A percentile compares a stretch with the other conserved stretches of the same genome.
phyloP scores from a whole-genome alignment of 2,888 invertebrate species.

The Pheosia gnoma region DNA sequence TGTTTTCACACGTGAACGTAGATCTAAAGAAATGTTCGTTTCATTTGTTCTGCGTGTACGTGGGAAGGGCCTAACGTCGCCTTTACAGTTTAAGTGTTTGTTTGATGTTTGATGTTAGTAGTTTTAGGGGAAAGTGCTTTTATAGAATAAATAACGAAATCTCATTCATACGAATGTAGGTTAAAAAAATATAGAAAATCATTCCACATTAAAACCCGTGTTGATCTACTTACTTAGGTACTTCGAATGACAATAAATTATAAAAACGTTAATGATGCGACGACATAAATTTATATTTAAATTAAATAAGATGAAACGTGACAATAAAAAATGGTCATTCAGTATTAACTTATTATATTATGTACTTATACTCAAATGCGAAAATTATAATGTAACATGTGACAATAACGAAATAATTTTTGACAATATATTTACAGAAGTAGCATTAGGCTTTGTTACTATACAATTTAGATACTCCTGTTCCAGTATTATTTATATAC shows the following conservation, averaged over 20 bases:
- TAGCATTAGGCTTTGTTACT: slow-evolving; percentile 39
- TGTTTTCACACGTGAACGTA: slow-evolving; percentile 16
- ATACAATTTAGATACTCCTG: slow-evolving; percentile 33
- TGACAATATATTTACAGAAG: slow-evolving; percentile 53
- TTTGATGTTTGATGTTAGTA: slow-evolving; percentile 81
- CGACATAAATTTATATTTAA: slow-evolving; percentile 23
- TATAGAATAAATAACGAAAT: slow-evolving; percentile 59
- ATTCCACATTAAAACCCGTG: slow-evolving; percentile 15
- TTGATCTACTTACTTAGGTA: slow-evolving; percentile 12
- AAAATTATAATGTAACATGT: slow-evolving; percentile 12
- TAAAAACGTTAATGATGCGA: slow-evolving; percentile 20
- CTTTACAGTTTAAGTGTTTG: slow-evolving; percentile 51
- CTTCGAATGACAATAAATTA: slow-evolving; percentile 35
- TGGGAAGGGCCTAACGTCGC: slow-evolving; percentile 12
- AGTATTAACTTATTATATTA: slow-evolving; percentile 1
- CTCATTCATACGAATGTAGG: slow-evolving; percentile 45
- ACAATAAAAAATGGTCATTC: slow-evolving; percentile 11
- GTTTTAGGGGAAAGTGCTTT: slow-evolving; percentile 77
- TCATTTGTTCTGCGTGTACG: slow-evolving; percentile 6
- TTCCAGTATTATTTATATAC: slow-evolving; percentile 30
- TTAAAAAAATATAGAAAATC: slow-evolving; percentile 36
- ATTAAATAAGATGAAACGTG: slow-evolving; percentile 9
- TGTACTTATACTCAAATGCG: no score
- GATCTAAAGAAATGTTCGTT: neutral
- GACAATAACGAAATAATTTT: slow-evolving; percentile 47